Evolutionary conservation across 2,888 invertebrate species (phyloP).

Genomic region (Tinea trinotella): DNA sequence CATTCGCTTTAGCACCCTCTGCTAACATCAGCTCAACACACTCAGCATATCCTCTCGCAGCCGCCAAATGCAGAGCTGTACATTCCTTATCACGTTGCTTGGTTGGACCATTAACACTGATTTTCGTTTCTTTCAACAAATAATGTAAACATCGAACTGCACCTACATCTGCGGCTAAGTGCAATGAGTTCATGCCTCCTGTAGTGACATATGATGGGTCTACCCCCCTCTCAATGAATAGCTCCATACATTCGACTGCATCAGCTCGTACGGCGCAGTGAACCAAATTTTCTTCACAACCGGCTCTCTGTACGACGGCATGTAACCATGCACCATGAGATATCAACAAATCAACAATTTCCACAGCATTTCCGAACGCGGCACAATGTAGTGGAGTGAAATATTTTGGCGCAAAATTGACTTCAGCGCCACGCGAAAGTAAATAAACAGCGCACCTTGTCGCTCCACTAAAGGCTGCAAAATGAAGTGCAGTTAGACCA

Average conservation of each 20-base stretch:
- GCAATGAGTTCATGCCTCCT: constrained; percentile 83
- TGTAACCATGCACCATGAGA: constrained; percentile 78
- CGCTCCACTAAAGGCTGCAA: constrained; percentile 84
- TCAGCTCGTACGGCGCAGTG: constrained; percentile 89
- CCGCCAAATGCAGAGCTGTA: constrained; percentile 87
- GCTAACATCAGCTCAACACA: constrained; percentile 83
- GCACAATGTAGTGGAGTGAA: constrained; percentile 91
- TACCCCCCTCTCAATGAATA: constrained; percentile 82
- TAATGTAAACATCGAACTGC: constrained; percentile 80
- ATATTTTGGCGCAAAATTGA: constrained; percentile 78
- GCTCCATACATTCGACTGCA: constrained; percentile 81
- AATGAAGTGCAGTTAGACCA: constrained; percentile 81
- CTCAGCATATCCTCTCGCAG: constrained; percentile 88
- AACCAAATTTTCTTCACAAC: constrained; percentile 82
- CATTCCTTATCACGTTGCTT: constrained; percentile 81
- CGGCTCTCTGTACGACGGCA: constrained; percentile 76
- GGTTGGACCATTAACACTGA: constrained; percentile 79
- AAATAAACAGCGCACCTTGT: constrained; percentile 78
- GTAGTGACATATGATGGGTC: constrained; percentile 82
- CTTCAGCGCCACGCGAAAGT: constrained; percentile 77
- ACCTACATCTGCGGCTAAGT: constrained; percentile 85
- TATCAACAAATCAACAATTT: constrained; percentile 83
- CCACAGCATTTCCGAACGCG: constrained; percentile 88
- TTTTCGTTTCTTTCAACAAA: constrained; percentile 80
- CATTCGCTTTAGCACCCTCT: constrained; percentile 82